A percentile compares a stretch with the other conserved stretches of the same genome.
Conservation (phyloP, 1,140 invertebrate genomes). For the Stratiolaelaps scimitus region DNA sequence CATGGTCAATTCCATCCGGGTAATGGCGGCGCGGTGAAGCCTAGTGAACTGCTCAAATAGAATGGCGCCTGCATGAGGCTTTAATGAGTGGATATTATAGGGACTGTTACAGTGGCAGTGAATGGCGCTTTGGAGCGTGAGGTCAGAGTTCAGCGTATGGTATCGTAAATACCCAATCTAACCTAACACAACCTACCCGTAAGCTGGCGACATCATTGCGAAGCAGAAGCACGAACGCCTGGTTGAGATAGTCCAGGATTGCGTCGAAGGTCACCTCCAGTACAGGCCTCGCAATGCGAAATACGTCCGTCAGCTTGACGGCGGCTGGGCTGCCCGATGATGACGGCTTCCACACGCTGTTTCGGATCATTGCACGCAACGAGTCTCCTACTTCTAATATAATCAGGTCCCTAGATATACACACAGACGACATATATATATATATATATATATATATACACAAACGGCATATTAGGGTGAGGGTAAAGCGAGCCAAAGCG, state of each 20-base stretch:
- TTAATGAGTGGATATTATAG: too few species aligned
- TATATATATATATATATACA: neutral
- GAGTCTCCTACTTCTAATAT: slow-evolving; percentile 28
- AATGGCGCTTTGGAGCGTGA: too few species aligned
- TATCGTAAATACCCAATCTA: too few species aligned
- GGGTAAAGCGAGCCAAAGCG: too few species aligned
- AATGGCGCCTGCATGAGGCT: too few species aligned
- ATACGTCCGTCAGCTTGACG: slow-evolving; percentile 26
- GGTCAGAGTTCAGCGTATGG: neutral
- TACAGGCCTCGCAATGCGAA: slow-evolving; percentile 22
- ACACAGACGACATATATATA: too few species aligned
- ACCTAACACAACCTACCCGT: neutral
- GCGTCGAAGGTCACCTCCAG: slow-evolving; percentile 33
- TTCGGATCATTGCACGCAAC: slow-evolving; percentile 24
- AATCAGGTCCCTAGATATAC: slow-evolving; percentile 17
- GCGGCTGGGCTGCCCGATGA: neutral
- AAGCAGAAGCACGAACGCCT: slow-evolving; percentile 32
- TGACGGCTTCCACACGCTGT: neutral
- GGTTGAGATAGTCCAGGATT: slow-evolving; percentile 33
- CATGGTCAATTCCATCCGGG: too few species aligned
- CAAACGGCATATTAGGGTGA: too few species aligned
- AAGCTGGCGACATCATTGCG: neutral
- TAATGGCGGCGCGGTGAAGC: too few species aligned
- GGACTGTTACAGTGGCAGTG: too few species aligned
- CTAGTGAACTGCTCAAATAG: too few species aligned